Conservation (phyloP, 2,113 vertebrate species). For the Typhlomys cinereus region DNA sequence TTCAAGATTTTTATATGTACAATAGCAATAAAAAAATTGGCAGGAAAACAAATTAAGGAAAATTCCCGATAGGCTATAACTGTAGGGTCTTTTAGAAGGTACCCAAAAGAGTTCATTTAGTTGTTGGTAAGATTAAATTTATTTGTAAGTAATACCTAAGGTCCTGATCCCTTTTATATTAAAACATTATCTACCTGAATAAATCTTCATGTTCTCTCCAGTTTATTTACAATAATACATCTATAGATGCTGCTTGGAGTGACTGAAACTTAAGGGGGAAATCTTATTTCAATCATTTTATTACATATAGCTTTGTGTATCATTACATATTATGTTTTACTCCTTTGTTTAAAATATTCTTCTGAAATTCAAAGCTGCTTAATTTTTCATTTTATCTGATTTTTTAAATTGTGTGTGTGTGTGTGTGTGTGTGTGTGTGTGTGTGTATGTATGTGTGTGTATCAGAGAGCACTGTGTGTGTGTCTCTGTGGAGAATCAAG, state of each 20-base stretch:
- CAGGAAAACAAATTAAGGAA: constrained; percentile 26
- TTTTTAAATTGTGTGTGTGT: too few species aligned
- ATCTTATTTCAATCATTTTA: constrained; percentile 19
- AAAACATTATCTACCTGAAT: constrained; percentile 12
- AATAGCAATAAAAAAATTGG: not conserved
- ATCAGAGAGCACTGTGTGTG: too few species aligned
- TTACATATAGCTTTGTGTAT: not conserved
- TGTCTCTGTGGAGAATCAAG: too few species aligned
- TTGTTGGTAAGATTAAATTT: constrained; percentile 13
- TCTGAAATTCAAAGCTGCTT: constrained; percentile 38
- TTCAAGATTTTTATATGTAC: constrained; percentile 19
- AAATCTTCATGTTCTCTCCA: constrained; percentile 38
- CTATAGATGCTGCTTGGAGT: not conserved
- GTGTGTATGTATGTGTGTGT: too few species aligned
- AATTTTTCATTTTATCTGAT: constrained; percentile 12
- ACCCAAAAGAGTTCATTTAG: constrained; percentile 24
- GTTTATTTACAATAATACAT: not conserved
- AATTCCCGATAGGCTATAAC: constrained; percentile 1
- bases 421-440: too few species aligned
- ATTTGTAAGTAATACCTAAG: not conserved
- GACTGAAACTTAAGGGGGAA: not conserved
- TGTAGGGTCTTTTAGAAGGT: not conserved
- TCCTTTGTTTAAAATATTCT: constrained; percentile 25
- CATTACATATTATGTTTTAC: not conserved
- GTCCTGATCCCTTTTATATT: constrained; percentile 5